Evolutionary conservation across 2,888 invertebrate genomes (phyloP).

Genomic region (Rhamnusium bicolor): DNA sequence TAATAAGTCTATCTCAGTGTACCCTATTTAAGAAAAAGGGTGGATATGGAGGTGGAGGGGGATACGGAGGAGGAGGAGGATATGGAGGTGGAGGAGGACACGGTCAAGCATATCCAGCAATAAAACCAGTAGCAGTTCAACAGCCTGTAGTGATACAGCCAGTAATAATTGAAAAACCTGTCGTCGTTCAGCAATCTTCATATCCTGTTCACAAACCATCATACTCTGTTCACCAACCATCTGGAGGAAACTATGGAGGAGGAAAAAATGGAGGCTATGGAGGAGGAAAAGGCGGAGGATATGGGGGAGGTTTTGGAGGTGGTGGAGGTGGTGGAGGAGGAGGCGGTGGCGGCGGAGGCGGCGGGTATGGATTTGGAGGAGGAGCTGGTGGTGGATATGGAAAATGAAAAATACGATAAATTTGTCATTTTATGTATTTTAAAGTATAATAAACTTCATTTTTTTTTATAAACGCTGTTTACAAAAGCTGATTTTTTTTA

Average conservation of each 20-base stretch:
- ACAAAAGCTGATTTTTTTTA: too few relatives aligned
- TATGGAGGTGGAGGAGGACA: slow-evolving; percentile 32
- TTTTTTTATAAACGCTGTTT: too few relatives aligned
- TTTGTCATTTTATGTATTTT: neutral
- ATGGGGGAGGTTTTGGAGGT: slow-evolving; percentile 17
- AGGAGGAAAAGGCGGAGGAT: slow-evolving; percentile 20
- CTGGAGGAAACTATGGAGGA: slow-evolving; percentile 32
- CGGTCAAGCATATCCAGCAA: too few relatives aligned
- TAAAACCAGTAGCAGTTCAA: too few relatives aligned
- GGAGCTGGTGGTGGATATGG: neutral
- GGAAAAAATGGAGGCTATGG: slow-evolving; percentile 22
- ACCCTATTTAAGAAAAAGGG: neutral
- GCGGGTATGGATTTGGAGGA: neutral
- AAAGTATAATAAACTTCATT: too few relatives aligned
- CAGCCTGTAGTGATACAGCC: too few relatives aligned
- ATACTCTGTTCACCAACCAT: too few relatives aligned
- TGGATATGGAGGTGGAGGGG: slow-evolving; percentile 28
- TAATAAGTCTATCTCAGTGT: neutral
- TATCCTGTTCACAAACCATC: too few relatives aligned
- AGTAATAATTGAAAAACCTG: too few relatives aligned
- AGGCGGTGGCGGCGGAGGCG: neutral
- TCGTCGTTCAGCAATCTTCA: too few relatives aligned
- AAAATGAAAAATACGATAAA: neutral
- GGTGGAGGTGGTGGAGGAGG: neutral
- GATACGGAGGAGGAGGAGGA: slow-evolving; percentile 19